Evolutionary conservation across 2,888 invertebrate genomes (phyloP).

Genomic region (Ganaspis brasiliensis): DNA sequence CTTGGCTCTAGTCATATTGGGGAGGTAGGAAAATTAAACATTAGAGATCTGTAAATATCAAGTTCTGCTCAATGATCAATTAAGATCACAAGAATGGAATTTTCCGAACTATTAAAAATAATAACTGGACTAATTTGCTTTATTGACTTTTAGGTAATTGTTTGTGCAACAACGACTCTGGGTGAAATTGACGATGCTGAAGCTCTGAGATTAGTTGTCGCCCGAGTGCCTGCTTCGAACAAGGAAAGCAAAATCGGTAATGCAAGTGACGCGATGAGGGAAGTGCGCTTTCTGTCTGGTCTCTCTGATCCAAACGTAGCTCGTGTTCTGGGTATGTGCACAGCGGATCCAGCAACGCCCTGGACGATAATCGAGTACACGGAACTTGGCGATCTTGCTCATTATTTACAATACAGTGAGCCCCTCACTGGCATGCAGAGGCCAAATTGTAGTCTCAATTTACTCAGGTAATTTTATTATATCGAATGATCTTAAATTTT

Average conservation of each 20-base stretch:
- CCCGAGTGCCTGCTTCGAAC: slow-evolving; percentile 80
- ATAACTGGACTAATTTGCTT: slow-evolving; percentile 46
- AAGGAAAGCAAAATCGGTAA: slow-evolving; percentile 79
- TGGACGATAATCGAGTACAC: slow-evolving; percentile 89
- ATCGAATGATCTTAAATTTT: background rate
- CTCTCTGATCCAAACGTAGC: slow-evolving; percentile 87
- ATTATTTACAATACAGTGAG: slow-evolving; percentile 83
- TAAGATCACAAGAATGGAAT: too few species aligned
- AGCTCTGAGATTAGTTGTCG: slow-evolving; percentile 82
- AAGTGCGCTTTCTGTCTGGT: slow-evolving; percentile 86
- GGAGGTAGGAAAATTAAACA: slow-evolving; percentile 79
- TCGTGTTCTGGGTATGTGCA: slow-evolving; percentile 84
- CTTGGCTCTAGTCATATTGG: slow-evolving; percentile 83
- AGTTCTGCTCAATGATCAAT: too few species aligned
- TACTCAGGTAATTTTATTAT: slow-evolving; percentile 75
- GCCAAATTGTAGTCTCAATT: slow-evolving; percentile 78
- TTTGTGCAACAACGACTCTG: slow-evolving; percentile 82
- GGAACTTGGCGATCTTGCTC: slow-evolving; percentile 88
- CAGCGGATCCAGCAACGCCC: slow-evolving; percentile 82
- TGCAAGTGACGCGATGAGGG: slow-evolving; percentile 82
- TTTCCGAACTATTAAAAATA: too few species aligned
- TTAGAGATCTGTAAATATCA: background rate
- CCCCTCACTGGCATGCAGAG: slow-evolving; percentile 76
- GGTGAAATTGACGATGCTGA: slow-evolving; percentile 79
- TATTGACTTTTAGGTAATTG: slow-evolving; percentile 79